A percentile compares a stretch with the other conserved stretches of the same genome.
These are phyloP conservation scores for Brachionus plicatilis DNA, from an alignment of 1,140 invertebrate genomes.

Conservation along the genomic window DNA sequence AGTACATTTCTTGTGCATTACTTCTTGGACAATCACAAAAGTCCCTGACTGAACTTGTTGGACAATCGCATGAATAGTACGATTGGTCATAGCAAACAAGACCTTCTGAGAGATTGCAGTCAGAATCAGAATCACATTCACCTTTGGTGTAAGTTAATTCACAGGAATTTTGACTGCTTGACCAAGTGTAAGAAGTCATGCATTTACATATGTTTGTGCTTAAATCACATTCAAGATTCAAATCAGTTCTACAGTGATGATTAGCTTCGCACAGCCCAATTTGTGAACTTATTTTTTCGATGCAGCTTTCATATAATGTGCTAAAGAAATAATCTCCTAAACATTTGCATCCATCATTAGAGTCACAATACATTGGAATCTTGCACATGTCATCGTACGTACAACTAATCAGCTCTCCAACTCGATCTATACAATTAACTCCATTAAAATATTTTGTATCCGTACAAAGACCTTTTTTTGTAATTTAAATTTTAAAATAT, in stretches of 20 bases:
- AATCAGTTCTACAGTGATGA: background rate
- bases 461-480: background rate
- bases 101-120: background rate
- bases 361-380: background rate
- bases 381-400: background rate
- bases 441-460: background rate
- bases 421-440: background rate
- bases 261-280: background rate
- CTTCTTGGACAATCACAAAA: background rate
- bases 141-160: background rate
- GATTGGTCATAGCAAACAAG: background rate
- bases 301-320: background rate
- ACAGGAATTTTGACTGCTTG: background rate
- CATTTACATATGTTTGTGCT: background rate
- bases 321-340: background rate
- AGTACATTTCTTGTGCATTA: background rate
- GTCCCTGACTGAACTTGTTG: background rate
- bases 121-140: background rate
- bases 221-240: background rate
- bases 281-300: background rate
- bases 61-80: background rate
- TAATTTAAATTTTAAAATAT: background rate
- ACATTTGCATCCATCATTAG: background rate
- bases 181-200: background rate
- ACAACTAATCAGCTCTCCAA: background rate